Evolutionary conservation across 2,888 invertebrate genomes (phyloP).

Genomic region (Catonia carolina): DNA sequence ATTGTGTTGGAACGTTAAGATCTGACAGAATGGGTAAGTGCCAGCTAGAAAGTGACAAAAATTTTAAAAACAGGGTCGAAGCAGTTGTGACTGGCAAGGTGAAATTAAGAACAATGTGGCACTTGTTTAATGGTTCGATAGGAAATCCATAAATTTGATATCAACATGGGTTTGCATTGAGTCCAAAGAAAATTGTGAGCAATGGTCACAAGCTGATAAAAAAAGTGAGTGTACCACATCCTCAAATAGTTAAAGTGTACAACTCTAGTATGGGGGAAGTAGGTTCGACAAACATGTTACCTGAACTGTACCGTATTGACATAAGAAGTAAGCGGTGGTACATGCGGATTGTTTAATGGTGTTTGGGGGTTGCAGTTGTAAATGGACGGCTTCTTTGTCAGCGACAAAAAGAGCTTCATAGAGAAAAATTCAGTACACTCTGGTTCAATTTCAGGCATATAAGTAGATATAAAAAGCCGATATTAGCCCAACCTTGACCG

Average conservation of each 20-base stretch:
- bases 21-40: constrained; percentile 20
- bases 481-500: no score
- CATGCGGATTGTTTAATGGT: constrained; percentile 34
- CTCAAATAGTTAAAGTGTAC: constrained; percentile 34
- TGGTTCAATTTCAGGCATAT: no score
- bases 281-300: constrained; percentile 37
- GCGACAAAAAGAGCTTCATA: constrained; percentile 17
- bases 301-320: constrained; percentile 36
- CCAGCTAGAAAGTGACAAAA: constrained; percentile 25
- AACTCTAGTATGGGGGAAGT: constrained; percentile 38
- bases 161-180: no score
- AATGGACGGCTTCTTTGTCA: constrained; percentile 29
- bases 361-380: constrained; percentile 30
- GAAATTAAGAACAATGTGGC: no score
- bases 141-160: no score
- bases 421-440: no score
- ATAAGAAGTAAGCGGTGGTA: constrained; percentile 34
- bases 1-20: constrained; percentile 22
- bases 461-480: no score
- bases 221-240: constrained; percentile 30
- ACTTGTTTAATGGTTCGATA: no score
- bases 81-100: no score
- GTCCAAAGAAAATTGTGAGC: no score
- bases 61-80: no score
- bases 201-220: constrained; percentile 26